Evolutionary conservation across 2,797 vertebrate genomes (phyloP), one percentile per base, ranked within the genome.

Genomic region (Caiman crocodilus): DNA sequence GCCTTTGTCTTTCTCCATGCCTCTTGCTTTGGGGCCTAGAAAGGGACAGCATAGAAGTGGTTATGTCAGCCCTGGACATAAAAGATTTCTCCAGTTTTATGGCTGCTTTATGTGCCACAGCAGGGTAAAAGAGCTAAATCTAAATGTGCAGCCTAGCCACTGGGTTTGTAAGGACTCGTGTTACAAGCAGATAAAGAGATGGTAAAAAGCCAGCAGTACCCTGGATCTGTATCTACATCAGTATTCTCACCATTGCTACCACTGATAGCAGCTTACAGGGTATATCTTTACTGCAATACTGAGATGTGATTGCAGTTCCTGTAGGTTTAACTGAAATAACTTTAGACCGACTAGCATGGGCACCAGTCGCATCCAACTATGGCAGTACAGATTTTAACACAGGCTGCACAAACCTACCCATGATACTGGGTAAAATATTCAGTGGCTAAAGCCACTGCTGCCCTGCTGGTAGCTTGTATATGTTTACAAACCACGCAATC

Each of bases 51-150:
- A 16, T 26, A 92, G 79, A 91, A 88, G 23, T 20, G 63, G 4
- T 65, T 61, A 6, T 60, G 15, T 77, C 64, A n/a, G 25, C 82
- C 56, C 10, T 78, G 21, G 25, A 78, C 9, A 7, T 88, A 30
- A 15, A 65, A 73, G 7, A 7, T 93, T 88, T 78, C 28, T 88
- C 87, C 58, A 83, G 82, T 61, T 75, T 42, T 88, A 21, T 67
- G 30, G 6, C n/a, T 81, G 13, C 2, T 14, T 20, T 14, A 6
- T 80, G 76, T 76, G 86, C 61, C 32, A 17, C 0, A 0, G 14
- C 14, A 16, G 23, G 14, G 14, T 14, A 73, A 23, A 73, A 25
- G 32, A 50, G 69, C 35, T 50, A 32, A 21, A 71, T 42, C 32
- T 35, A 7, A 71, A 32, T 20, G 2, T 1, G 2, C 0, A 2